Conservation (phyloP, 1,140 invertebrate genomes). For the Asobara japonica region DNA sequence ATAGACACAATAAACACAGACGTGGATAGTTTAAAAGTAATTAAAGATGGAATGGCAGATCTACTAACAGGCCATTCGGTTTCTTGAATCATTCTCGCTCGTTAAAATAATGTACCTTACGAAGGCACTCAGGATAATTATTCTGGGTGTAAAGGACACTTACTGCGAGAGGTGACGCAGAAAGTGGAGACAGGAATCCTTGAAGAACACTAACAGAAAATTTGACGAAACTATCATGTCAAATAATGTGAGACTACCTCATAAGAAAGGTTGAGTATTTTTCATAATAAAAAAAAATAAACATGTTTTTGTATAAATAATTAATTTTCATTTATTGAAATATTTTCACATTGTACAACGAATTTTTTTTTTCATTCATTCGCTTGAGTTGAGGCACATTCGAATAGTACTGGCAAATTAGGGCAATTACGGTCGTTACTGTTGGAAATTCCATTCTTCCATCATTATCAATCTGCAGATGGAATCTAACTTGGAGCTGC, state of each 20-base stretch:
- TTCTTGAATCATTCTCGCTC: slow-evolving; percentile 36
- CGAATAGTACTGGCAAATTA: neutral
- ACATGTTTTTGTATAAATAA: slow-evolving; percentile 51
- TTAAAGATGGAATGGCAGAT: slow-evolving; percentile 78
- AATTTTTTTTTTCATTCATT: slow-evolving; percentile 4
- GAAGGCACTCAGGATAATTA: neutral
- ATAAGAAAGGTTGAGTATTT: neutral
- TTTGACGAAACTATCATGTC: neutral
- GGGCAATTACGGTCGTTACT: neutral
- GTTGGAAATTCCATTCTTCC: neutral
- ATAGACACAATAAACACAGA: slow-evolving; percentile 84
- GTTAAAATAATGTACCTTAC: neutral
- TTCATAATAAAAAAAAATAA: slow-evolving; percentile 30
- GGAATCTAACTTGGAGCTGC: no score
- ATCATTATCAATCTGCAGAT: no score
- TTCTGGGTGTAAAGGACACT: neutral
- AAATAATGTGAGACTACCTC: neutral
- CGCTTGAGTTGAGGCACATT: slow-evolving; percentile 42
- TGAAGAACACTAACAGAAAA: neutral
- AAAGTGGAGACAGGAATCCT: no score
- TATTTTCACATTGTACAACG: slow-evolving; percentile 43
- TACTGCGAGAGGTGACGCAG: no score
- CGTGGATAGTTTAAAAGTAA: slow-evolving; percentile 79
- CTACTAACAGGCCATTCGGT: slow-evolving; percentile 52
- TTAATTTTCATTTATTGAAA: slow-evolving; percentile 46